Conservation (phyloP, 2,113 vertebrate genomes). For the Embiotoca jacksoni region DNA sequence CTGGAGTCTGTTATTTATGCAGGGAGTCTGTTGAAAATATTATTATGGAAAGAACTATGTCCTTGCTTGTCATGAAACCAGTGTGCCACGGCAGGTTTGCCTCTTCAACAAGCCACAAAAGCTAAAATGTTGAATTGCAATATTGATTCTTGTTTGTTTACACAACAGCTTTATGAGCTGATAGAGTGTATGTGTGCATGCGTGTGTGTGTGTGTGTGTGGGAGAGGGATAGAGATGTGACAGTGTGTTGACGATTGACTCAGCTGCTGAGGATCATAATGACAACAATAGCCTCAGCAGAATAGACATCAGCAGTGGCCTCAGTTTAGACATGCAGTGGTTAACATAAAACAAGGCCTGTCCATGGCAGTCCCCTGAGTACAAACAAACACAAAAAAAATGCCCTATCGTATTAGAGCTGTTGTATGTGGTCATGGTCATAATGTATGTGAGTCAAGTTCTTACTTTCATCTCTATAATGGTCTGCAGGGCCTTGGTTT, state of each 20-base stretch:
- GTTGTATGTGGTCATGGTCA: not conserved
- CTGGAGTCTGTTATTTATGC: not conserved
- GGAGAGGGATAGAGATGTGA: conserved; percentile 14
- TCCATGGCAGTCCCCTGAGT: not conserved
- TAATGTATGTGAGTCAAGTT: conserved; percentile 3
- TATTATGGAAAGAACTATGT: not conserved
- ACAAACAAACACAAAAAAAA: not conserved
- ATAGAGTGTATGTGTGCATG: conserved; percentile 22
- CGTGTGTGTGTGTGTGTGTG: conserved; percentile 18
- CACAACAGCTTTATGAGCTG: conserved; percentile 40
- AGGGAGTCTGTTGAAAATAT: conserved; percentile 3
- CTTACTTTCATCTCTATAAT: conserved; percentile 99
- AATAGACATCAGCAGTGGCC: conserved; percentile 23
- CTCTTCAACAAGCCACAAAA: not conserved
- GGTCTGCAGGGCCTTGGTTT: conserved; percentile 98
- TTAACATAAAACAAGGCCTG: not conserved
- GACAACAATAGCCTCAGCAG: conserved; percentile 41
- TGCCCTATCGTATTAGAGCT: not conserved
- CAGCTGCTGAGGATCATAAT: conserved; percentile 56
- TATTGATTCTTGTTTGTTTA: conserved; percentile 54
- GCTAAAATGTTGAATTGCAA: conserved; percentile 34
- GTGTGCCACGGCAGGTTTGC: not conserved
- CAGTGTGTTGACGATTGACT: conserved; percentile 51
- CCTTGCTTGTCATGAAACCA: conserved; percentile 9
- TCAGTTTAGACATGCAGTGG: conserved; percentile 24